These are phyloP conservation scores for Pitangus sulphuratus DNA, from an alignment of 2,797 vertebrate species.

Conservation along the genomic window DNA sequence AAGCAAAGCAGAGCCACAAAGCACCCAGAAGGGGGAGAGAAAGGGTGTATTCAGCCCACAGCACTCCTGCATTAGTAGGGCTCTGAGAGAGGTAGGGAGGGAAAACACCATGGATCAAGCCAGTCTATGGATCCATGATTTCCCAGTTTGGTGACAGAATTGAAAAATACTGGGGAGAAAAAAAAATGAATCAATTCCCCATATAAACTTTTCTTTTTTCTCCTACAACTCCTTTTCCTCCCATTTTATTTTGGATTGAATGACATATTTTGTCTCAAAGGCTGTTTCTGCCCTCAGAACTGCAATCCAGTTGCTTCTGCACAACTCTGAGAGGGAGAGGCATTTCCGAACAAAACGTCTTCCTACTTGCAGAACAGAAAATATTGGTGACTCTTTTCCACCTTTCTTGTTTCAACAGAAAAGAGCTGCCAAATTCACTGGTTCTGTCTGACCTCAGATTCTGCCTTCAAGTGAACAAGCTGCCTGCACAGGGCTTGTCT, in stretches of 20 bases:
- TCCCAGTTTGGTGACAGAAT: neutral
- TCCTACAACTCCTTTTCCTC: neutral
- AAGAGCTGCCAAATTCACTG: neutral
- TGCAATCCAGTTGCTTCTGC: neutral
- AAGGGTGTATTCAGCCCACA: neutral
- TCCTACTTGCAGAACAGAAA: neutral
- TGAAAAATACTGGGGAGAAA: neutral
- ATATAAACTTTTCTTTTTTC: neutral
- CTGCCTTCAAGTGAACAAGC: neutral
- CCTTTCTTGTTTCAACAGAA: neutral
- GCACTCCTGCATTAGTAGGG: neutral
- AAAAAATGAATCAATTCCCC: neutral
- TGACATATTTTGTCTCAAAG: neutral
- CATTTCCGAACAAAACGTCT: neutral
- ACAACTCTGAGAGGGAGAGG: neutral
- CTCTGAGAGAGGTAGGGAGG: neutral
- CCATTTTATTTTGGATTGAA: neutral
- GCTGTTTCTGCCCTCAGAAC: neutral
- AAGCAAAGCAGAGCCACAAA: neutral
- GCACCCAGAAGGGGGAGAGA: neutral
- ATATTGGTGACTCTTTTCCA: neutral
- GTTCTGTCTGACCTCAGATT: neutral
- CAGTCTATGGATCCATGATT: neutral
- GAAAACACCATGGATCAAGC: neutral
- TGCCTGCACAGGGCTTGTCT: accelerated